Evolutionary conservation across 2,888 invertebrate species (phyloP).

Genomic region (Drosophila pegasa): DNA sequence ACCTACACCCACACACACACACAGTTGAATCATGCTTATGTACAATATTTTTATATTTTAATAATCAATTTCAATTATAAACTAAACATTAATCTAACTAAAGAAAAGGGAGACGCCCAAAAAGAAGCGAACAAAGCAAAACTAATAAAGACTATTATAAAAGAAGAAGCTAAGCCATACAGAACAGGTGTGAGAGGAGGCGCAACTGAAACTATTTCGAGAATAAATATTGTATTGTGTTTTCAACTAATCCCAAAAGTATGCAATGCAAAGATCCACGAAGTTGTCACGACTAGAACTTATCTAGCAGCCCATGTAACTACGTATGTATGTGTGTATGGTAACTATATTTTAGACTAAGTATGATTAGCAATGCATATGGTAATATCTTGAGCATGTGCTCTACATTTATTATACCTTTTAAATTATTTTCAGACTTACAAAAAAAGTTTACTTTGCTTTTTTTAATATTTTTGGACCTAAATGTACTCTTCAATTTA

Average conservation of each 20-base stretch:
- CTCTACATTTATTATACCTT: not conserved
- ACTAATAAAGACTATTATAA: constrained; percentile 54
- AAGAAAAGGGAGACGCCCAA: constrained; percentile 26
- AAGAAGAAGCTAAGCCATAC: constrained; percentile 14
- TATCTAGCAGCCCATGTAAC: not conserved
- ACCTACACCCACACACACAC: constrained; percentile 1
- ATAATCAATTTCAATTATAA: constrained; percentile 41
- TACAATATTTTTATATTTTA: constrained; percentile 47
- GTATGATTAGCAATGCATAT: not conserved
- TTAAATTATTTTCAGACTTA: not conserved
- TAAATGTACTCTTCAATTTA: too few relatives aligned
- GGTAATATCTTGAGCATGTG: not conserved
- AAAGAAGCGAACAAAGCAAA: constrained; percentile 39
- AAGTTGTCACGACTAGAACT: too few relatives aligned
- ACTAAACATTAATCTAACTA: constrained; percentile 35
- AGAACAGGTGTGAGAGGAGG: constrained; percentile 26
- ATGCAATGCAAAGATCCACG: constrained; percentile 9
- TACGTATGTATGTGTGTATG: not conserved
- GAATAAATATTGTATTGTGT: constrained; percentile 39
- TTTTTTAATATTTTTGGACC: too few relatives aligned
- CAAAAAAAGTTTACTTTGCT: too few relatives aligned
- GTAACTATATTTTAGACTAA: not conserved
- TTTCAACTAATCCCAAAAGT: constrained; percentile 38
- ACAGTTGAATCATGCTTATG: constrained; percentile 26
- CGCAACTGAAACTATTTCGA: constrained; percentile 26